These are phyloP conservation scores for Anoplius nigerrimus DNA, from an alignment of 2,888 invertebrate species.

Conservation along the genomic window DNA sequence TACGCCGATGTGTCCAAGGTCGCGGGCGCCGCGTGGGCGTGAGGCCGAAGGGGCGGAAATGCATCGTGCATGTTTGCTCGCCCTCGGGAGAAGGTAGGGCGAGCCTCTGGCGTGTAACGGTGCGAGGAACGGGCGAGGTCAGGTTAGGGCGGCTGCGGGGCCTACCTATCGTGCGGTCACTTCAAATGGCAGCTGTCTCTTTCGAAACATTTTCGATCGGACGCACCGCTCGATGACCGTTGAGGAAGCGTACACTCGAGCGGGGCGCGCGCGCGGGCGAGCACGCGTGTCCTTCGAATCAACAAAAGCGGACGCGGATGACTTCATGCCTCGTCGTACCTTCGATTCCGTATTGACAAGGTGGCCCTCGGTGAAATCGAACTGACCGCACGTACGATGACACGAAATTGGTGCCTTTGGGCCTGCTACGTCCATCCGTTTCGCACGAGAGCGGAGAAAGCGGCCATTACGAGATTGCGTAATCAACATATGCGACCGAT, in stretches of 20 bases:
- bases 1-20: constrained; percentile 33
- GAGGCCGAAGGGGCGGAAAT: constrained; percentile 52
- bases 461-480: constrained; percentile 40
- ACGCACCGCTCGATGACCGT: constrained; percentile 38
- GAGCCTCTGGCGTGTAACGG: constrained; percentile 50
- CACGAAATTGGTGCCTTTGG: neutral
- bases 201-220: constrained; percentile 51
- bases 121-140: constrained; percentile 52
- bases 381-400: no score
- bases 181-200: constrained; percentile 67
- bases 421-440: neutral
- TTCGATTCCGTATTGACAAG: no score
- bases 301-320: no score
- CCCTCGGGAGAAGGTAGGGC: constrained; percentile 58
- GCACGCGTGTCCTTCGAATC: no score
- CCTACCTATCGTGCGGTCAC: constrained; percentile 62
- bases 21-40: constrained; percentile 50
- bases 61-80: constrained; percentile 56
- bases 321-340: no score
- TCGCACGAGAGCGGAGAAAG: constrained; percentile 14
- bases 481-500: neutral
- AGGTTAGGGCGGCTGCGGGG: constrained; percentile 53
- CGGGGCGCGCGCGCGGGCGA: no score
- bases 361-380: no score
- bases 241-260: constrained; percentile 8